These are phyloP conservation scores for Rostrhamus sociabilis DNA, from an alignment of 2,797 vertebrate species.

Conservation along the genomic window DNA sequence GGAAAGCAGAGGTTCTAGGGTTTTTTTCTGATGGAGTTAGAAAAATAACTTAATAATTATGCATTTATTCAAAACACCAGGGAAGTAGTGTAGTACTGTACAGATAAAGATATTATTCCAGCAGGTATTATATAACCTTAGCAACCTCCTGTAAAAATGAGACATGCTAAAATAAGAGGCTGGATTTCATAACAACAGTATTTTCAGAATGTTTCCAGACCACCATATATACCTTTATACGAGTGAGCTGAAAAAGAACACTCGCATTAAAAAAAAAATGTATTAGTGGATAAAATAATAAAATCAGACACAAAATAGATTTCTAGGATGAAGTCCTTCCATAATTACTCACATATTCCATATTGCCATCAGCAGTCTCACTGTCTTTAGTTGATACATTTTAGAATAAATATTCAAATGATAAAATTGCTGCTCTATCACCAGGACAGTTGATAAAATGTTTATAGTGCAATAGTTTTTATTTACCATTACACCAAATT, in stretches of 20 bases:
- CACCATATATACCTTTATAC: background rate
- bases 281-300: background rate
- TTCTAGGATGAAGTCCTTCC: background rate
- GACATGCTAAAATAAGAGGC: background rate
- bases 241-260: background rate
- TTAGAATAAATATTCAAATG: background rate
- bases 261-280: accelerated
- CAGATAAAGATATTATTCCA: background rate
- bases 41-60: background rate
- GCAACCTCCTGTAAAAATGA: background rate
- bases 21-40: background rate
- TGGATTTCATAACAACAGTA: background rate
- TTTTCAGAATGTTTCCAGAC: background rate
- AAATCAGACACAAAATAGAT: background rate
- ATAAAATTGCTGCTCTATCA: background rate
- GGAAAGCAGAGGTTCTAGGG: background rate
- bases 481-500: background rate
- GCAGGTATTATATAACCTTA: background rate
- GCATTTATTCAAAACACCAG: background rate
- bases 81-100: background rate
- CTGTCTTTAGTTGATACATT: background rate
- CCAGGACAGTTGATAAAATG: background rate
- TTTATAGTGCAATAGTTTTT: background rate
- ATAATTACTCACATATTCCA: background rate
- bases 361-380: background rate